These are phyloP conservation scores for Aurelia sp. DNA, from an alignment of 30 jellyfish, hydroid and myxozoan genomes.

Conservation along the genomic window DNA sequence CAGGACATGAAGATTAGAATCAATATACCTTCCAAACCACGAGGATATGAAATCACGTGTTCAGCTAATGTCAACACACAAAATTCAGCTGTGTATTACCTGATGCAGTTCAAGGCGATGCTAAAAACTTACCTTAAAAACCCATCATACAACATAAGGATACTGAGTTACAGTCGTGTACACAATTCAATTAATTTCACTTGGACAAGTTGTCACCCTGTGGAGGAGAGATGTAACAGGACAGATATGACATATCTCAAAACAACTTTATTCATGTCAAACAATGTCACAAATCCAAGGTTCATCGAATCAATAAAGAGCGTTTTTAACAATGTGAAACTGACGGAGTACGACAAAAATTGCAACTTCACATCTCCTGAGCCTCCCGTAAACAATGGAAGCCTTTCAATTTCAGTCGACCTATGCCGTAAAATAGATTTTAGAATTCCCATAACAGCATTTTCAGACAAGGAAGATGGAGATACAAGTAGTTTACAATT, in stretches of 20 bases:
- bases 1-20: slow-evolving; percentile 21
- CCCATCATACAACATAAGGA: slow-evolving; percentile 18
- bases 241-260: slow-evolving; percentile 34
- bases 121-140: slow-evolving; percentile 11
- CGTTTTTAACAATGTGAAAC: slow-evolving; percentile 19
- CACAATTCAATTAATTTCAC: not conserved
- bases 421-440: slow-evolving; percentile 39
- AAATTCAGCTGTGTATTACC: slow-evolving; percentile 38
- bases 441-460: slow-evolving; percentile 40
- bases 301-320: slow-evolving; percentile 18
- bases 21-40: slow-evolving; percentile 2
- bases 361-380: slow-evolving; percentile 63
- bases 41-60: slow-evolving; percentile 31
- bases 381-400: slow-evolving; percentile 34
- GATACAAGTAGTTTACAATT: slow-evolving; percentile 46
- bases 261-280: slow-evolving; percentile 21
- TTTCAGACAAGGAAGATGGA: slow-evolving; percentile 66
- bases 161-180: slow-evolving; percentile 33
- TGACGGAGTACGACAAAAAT: slow-evolving; percentile 40
- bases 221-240: slow-evolving; percentile 25
- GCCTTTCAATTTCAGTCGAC: slow-evolving; percentile 29
- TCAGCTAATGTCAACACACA: slow-evolving; percentile 17
- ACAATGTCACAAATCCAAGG: slow-evolving; percentile 33
- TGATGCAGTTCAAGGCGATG: slow-evolving; percentile 21
- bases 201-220: slow-evolving; percentile 39